Base-by-base conservation (phyloP, 2,113 vertebrate genomes). In the Sapayoa aenigma region DNA sequence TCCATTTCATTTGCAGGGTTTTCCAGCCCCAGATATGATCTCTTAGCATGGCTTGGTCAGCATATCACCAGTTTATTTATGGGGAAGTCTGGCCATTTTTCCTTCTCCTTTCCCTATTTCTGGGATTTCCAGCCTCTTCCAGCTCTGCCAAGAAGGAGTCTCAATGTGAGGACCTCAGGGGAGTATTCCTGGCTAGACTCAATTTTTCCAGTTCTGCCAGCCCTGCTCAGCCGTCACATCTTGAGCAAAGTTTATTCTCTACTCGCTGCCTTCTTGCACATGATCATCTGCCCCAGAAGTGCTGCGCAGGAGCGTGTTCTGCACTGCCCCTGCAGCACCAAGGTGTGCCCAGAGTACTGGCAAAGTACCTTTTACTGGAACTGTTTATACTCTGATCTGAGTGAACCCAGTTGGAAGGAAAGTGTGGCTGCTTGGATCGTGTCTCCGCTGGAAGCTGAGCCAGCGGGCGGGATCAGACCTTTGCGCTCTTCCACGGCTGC, bases 401-500 rank as follows among this genome's bases (percentile, higher is more conserved):
- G 65, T 46, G 33, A 73, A 50, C 55, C n/a, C 84, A 81, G 52
- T 31, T 59, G 68, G 63, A 55, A 91, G 73, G 63, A 49, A 46
- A 76, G 14, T 4, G 56, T 5, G 75, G 84, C 66, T 52, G 74
- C 53, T 20, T 1, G 5, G n/a, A n/a, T 44, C 1, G 2, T 31
- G 78, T 28, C 80, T 44, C 14, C 41, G 44, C 74, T 84, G n/a
- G 69, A 75, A 52, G 66, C 62, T 9, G 77, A 60, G 91, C 91
- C 85, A 76, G 73, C n/a, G n/a, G 88, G 24, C 91, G 77, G 81
- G 69, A 73, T 49, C 77, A 46, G 81, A 91, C 87, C 80, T 96
- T 92, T 89, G 84, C 37, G 28, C 62, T 25, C 59, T 62, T 18
- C 18, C 53, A 22, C 62, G 87, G 83, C 46, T 55, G 66, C 53